Evolutionary conservation across 2,888 invertebrate species (phyloP).

Genomic region (Mallateleia sp.): DNA sequence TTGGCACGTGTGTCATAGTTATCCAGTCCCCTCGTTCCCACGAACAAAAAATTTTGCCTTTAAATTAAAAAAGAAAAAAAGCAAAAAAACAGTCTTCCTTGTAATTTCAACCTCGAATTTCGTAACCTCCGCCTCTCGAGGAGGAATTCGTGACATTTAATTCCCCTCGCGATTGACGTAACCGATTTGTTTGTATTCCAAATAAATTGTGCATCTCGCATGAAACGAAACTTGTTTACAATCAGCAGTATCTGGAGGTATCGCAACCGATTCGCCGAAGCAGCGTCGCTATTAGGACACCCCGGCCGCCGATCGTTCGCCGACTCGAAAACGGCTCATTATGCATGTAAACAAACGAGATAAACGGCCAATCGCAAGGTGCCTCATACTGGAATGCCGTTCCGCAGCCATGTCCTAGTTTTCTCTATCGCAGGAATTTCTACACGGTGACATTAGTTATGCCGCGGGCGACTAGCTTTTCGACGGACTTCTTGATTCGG

Average conservation of each 20-base stretch:
- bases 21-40: too few species aligned
- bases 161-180: conserved; percentile 20
- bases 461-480: conserved; percentile 65
- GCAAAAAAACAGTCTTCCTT: neutral
- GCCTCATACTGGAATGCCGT: conserved; percentile 81
- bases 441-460: conserved; percentile 78
- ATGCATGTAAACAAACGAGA: conserved; percentile 69
- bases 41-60: conserved; percentile 1
- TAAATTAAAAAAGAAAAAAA: neutral
- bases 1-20: conserved; percentile 14
- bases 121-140: neutral
- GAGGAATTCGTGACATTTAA: conserved; percentile 50
- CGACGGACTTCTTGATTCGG: conserved; percentile 58
- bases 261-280: conserved; percentile 21
- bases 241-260: neutral
- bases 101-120: conserved; percentile 13
- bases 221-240: conserved; percentile 16
- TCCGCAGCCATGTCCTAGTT: conserved; percentile 85
- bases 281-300: too few species aligned
- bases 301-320: too few species aligned
- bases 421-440: conserved; percentile 86
- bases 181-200: conserved; percentile 20
- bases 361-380: conserved; percentile 59
- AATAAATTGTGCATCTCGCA: conserved; percentile 7
- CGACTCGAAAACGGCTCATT: too few species aligned